Base-by-base conservation (phyloP, 1,140 invertebrate genomes). In the Cepaea nemoralis region DNA sequence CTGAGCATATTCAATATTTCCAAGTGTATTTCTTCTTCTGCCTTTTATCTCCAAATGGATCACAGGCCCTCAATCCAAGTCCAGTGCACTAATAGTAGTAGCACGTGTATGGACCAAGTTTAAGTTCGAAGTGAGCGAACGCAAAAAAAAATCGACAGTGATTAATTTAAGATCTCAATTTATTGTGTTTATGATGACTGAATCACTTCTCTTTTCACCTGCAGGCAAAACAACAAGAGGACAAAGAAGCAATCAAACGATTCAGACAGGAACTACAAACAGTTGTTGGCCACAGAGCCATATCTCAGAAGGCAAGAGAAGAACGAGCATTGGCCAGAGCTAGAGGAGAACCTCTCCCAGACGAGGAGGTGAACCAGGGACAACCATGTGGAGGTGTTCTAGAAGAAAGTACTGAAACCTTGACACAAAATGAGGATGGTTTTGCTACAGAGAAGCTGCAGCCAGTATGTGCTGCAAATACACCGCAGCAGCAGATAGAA, bases 261-360 rank as follows among this genome's bases (percentile, higher is more conserved):
- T 40, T 70, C n/a, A 35, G 67, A 14, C 67, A 33, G 31, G 67
- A 70, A 40, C 39, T 70, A 24, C 33, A 40, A 5, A 40, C 67
- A 16, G 67, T 70, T 6, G 67, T 70, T 40, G 67, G 33, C 3
- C 67, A 70, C 67, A 70, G 67, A 40, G 67, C 67, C 12, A 40
- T 70, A 12, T 16, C 35, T 35, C 31, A 12, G 31, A 35, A 40
- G n/a, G 31, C 16, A 16, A 35, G 67, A 33, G 67, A 70, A 40
- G 67, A 70, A 12, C 8, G 67, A 40, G 67, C 67, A 22, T 16
- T 70, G 3, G 67, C 67, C 35, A 35, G 67, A 40, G 67, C 67
- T 40, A 70, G 67, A 40, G 67, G 67, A 35, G 16, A 70, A 2
- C 31, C 55, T 59, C 5, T 59, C 22, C 55, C 5, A 12, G 5